These are phyloP conservation scores for Rhinatrema bivittatum DNA, from an alignment of 2,797 vertebrate genomes.

Conservation along the genomic window DNA sequence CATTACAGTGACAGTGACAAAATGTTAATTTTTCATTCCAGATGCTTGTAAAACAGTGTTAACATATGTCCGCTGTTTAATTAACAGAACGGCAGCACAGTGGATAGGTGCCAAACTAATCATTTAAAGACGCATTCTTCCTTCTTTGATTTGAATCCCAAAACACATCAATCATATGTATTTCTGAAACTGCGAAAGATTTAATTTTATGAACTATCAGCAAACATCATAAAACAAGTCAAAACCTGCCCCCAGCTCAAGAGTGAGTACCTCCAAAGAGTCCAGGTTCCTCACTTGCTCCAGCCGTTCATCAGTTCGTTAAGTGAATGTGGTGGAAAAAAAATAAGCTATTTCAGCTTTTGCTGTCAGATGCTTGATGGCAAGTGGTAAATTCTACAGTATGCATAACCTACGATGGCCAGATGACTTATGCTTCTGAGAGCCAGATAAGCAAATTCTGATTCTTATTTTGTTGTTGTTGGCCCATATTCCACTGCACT, in stretches of 20 bases:
- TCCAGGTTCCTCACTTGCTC: conserved; percentile 21
- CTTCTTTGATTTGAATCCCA: conserved; percentile 47
- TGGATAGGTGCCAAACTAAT: conserved; percentile 55
- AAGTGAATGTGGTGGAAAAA: conserved; percentile 29
- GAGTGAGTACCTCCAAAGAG: conserved; percentile 16
- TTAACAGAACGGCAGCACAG: conserved; percentile 50
- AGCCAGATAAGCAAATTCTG: too few species aligned
- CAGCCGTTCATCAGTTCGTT: conserved; percentile 24
- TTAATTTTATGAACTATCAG: conserved; percentile 56
- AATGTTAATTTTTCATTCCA: conserved; percentile 60
- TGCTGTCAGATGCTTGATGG: conserved; percentile 21
- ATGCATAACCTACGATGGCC: too few species aligned
- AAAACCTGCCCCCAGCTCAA: conserved; percentile 31
- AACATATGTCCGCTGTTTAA: conserved; percentile 58
- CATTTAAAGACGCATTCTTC: conserved; percentile 52
- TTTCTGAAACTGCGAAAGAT: conserved; percentile 49
- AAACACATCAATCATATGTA: conserved; percentile 51
- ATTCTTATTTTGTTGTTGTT: too few species aligned
- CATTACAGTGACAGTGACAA: conserved; percentile 58
- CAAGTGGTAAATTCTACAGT: too few species aligned
- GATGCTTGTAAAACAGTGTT: conserved; percentile 54
- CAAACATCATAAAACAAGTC: conserved; percentile 53
- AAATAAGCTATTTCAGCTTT: background rate
- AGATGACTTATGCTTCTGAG: too few species aligned
- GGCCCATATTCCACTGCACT: too few species aligned